Percentiles rank a stretch among this genome's conserved stretches.
These are phyloP conservation scores for Porites australiensis DNA, from an alignment of 64 coral and sea anemone species.

Conservation along the genomic window DNA sequence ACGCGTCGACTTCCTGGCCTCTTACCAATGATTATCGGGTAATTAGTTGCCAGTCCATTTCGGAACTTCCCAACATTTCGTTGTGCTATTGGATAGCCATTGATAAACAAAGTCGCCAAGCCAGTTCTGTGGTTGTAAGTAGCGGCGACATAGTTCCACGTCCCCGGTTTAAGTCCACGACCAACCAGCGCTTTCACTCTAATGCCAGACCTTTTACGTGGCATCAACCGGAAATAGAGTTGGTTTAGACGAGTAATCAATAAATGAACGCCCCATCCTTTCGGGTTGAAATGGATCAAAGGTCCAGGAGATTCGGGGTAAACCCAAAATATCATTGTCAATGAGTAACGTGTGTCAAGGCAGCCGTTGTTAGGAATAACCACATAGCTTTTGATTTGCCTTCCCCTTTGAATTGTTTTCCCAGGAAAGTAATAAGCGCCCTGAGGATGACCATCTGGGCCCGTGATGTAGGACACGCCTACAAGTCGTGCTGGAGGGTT, in stretches of 20 bases:
- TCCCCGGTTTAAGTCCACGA: conserved; percentile 17
- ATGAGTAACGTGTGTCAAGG: conserved; percentile 30
- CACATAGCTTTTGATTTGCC: conserved; percentile 47
- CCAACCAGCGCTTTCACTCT: neutral
- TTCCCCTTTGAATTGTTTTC: neutral
- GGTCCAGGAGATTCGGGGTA: conserved; percentile 33
- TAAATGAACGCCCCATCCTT: conserved; percentile 23
- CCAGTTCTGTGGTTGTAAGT: conserved; percentile 42
- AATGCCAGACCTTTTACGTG: neutral
- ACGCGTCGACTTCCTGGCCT: conserved; percentile 40
- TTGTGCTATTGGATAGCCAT: conserved; percentile 12
- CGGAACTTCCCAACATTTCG: conserved; percentile 38
- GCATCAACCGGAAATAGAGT: conserved; percentile 19
- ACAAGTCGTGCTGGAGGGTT: conserved; percentile 58
- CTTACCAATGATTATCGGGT: conserved; percentile 46
- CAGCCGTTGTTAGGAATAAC: conserved; percentile 72
- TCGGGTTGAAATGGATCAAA: conserved; percentile 62
- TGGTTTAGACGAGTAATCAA: conserved; percentile 22
- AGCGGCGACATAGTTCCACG: conserved; percentile 41
- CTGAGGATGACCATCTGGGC: conserved; percentile 56
- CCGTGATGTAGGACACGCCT: conserved; percentile 26
- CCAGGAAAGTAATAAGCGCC: conserved; percentile 61
- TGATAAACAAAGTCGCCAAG: conserved; percentile 43
- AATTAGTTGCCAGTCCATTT: conserved; percentile 56
- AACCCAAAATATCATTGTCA: conserved; percentile 40